These are phyloP conservation scores for Melanotaenia trifasciata DNA, from an alignment of 2,797 vertebrate species.

Conservation along the genomic window DNA sequence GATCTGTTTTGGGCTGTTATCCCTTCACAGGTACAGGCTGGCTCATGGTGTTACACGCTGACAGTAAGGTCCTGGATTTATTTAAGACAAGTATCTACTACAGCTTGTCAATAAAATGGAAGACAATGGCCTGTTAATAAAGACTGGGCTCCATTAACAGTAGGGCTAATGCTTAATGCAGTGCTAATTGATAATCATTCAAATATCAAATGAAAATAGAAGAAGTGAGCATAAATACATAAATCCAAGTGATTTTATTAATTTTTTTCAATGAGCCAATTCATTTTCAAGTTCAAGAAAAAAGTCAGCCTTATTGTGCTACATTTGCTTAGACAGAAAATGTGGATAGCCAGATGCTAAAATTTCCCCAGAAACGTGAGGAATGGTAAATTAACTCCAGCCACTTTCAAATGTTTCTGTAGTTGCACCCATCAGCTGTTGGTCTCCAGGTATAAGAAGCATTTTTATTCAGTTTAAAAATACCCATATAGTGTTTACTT, in stretches of 20 bases:
- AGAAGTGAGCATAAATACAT: too few species aligned
- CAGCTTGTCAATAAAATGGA: constrained; percentile 32
- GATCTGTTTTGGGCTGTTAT: constrained; percentile 59
- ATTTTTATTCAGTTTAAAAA: neutral
- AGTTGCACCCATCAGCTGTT: neutral
- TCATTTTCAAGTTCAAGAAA: neutral
- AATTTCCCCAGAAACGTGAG: neutral
- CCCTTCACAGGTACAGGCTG: constrained; percentile 48
- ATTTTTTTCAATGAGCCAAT: neutral
- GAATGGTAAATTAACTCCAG: neutral
- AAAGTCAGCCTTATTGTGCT: neutral
- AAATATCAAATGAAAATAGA: too few species aligned
- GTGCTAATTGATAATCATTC: too few species aligned
- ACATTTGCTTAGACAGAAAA: neutral
- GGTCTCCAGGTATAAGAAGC: neutral
- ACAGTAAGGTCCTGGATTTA: constrained; percentile 33
- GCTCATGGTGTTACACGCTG: constrained; percentile 35
- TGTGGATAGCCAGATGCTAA: neutral
- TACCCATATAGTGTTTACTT: neutral
- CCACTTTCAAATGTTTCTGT: neutral
- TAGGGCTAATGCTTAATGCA: too few species aligned
- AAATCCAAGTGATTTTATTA: neutral
- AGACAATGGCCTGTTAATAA: constrained; percentile 10
- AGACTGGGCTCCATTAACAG: too few species aligned
- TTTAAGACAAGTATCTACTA: constrained; percentile 3